A percentile compares a stretch with the other conserved stretches of the same genome.
phyloP scores from a whole-genome alignment of 2,888 invertebrate species.

The Pandemis heparana region DNA sequence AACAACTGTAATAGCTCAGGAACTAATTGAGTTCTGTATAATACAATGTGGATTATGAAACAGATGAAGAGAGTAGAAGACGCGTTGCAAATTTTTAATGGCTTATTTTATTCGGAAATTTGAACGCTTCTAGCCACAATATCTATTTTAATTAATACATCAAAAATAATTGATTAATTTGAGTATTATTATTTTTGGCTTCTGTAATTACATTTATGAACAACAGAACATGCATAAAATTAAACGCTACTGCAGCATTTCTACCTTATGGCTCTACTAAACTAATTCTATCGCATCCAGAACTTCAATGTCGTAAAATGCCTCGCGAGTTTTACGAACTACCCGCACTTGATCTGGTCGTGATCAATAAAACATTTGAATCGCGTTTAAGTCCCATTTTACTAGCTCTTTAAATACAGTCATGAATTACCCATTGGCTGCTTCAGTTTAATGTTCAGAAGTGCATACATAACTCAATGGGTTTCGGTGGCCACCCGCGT shows the following conservation, averaged over 20 bases:
- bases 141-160: not conserved
- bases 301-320: not conserved
- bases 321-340: not conserved
- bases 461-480: not conserved
- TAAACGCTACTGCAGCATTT: not conserved
- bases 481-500: slow-evolving; percentile 2
- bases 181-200: not conserved
- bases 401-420: not conserved
- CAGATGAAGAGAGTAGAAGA: not conserved
- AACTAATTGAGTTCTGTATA: slow-evolving; percentile 54
- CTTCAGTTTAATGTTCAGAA: not conserved
- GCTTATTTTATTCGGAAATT: slow-evolving; percentile 14
- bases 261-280: no score
- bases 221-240: not conserved
- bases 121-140: not conserved
- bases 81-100: slow-evolving; percentile 17
- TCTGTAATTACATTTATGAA: not conserved
- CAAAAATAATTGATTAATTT: no score
- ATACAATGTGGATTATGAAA: slow-evolving; percentile 26
- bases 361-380: slow-evolving; percentile 3
- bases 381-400: slow-evolving; percentile 5
- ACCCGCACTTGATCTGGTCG: not conserved
- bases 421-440: not conserved
- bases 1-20: slow-evolving; percentile 48
- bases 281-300: not conserved